Conservation (phyloP, 2,888 invertebrate species). For the Sepiola atlantica region DNA sequence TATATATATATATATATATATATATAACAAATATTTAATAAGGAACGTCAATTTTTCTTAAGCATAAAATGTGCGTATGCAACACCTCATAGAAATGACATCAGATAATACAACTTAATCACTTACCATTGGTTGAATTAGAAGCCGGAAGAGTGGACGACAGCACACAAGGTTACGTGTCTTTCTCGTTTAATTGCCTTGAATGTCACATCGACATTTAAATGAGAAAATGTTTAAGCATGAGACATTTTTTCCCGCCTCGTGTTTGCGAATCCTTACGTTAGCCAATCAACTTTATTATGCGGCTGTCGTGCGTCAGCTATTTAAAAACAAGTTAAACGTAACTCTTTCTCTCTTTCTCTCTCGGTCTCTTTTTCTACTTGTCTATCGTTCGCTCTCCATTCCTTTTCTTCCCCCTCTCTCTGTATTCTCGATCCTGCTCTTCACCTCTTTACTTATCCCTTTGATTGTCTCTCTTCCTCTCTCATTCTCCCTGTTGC, state of each 20-base stretch:
- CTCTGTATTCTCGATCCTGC: no score
- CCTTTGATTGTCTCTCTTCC: no score
- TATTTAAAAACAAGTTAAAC: background rate
- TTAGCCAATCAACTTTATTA: background rate
- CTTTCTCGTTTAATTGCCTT: background rate
- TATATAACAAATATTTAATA: no score
- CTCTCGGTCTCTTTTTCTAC: no score
- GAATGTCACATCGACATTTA: background rate
- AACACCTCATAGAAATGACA: background rate
- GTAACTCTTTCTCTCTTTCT: background rate
- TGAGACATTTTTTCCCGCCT: background rate
- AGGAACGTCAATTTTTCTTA: background rate
- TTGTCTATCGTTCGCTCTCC: no score
- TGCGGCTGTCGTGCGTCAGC: background rate
- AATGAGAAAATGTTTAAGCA: background rate
- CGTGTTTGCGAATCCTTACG: background rate
- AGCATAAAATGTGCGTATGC: background rate
- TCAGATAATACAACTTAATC: background rate
- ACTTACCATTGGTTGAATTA: background rate
- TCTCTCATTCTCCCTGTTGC: no score
- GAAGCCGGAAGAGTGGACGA: background rate
- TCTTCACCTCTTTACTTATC: no score
- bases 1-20: background rate
- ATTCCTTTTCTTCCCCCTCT: no score
- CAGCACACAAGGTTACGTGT: background rate